These are phyloP conservation scores for Acomys russatus DNA, from an alignment of 2,797 vertebrate species.

Conservation along the genomic window DNA sequence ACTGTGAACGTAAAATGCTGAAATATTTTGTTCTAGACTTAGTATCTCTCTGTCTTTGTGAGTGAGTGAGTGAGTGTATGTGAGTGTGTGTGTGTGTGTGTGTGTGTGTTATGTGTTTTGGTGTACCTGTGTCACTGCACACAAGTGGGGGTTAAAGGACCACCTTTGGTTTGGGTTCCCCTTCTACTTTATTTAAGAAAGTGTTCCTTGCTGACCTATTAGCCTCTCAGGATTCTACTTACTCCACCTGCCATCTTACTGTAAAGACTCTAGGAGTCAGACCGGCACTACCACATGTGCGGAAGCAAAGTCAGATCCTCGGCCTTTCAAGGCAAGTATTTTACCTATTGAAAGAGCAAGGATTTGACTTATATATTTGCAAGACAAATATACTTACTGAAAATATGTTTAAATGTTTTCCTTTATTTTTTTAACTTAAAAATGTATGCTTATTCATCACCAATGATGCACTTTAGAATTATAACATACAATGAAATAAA, in stretches of 20 bases:
- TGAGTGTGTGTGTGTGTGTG: neutral
- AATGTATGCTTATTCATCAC: neutral
- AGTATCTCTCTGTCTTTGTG: neutral
- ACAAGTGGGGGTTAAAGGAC: neutral
- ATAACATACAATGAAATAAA: neutral
- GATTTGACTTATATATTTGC: neutral
- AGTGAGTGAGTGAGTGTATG: neutral
- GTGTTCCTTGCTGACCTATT: neutral
- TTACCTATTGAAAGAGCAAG: neutral
- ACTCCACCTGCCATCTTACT: neutral
- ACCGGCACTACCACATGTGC: neutral
- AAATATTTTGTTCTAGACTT: neutral
- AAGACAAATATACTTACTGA: neutral
- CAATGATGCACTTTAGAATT: neutral
- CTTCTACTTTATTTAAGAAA: neutral
- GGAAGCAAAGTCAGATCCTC: neutral
- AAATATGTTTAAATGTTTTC: neutral
- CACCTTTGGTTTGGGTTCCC: neutral
- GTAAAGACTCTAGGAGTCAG: neutral
- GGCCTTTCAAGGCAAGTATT: neutral
- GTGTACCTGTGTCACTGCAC: neutral
- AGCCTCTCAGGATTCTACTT: neutral
- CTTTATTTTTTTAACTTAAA: neutral
- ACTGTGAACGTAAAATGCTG: neutral
- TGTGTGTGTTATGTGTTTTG: neutral